A percentile compares a stretch with the other conserved stretches of the same genome.
Evolutionary conservation across 2,888 invertebrate genomes (phyloP).

Genomic region (Lasioglossum vierecki): DNA sequence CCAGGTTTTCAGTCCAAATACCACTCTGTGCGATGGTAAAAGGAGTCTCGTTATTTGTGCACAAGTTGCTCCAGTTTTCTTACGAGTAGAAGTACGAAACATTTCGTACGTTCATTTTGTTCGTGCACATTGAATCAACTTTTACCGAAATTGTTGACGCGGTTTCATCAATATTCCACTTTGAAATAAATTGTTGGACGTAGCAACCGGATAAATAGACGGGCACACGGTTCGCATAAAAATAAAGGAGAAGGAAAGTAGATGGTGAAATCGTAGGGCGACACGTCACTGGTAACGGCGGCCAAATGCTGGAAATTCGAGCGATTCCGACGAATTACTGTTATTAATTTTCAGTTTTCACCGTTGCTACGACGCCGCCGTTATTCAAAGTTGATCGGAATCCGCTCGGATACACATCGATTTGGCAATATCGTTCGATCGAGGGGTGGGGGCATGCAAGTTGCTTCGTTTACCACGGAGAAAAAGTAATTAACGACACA

Average conservation of each 20-base stretch:
- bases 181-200: background rate
- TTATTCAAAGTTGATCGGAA: slow-evolving; percentile 56
- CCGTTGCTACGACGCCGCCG: slow-evolving; percentile 30
- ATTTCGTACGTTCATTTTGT: background rate
- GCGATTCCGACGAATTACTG: slow-evolving; percentile 56
- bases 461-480: slow-evolving; percentile 3
- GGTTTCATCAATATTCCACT: background rate
- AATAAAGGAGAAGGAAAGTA: slow-evolving; percentile 13
- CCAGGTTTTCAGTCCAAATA: no score
- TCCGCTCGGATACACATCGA: slow-evolving; percentile 30
- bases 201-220: background rate
- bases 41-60: background rate
- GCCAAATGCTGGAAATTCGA: slow-evolving; percentile 35
- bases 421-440: slow-evolving; percentile 45
- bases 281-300: slow-evolving; percentile 28
- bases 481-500: slow-evolving; percentile 53
- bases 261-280: slow-evolving; percentile 17
- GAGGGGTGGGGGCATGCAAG: background rate
- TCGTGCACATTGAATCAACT: background rate
- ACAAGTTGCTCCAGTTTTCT: background rate
- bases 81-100: background rate
- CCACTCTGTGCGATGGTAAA: background rate
- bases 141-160: background rate
- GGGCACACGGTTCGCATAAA: background rate
- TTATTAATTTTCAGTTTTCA: slow-evolving; percentile 63